Evolutionary conservation across 1,140 invertebrate genomes (phyloP), one percentile per base, ranked within the genome.

Genomic region (Dendroctonus ponderosae): DNA sequence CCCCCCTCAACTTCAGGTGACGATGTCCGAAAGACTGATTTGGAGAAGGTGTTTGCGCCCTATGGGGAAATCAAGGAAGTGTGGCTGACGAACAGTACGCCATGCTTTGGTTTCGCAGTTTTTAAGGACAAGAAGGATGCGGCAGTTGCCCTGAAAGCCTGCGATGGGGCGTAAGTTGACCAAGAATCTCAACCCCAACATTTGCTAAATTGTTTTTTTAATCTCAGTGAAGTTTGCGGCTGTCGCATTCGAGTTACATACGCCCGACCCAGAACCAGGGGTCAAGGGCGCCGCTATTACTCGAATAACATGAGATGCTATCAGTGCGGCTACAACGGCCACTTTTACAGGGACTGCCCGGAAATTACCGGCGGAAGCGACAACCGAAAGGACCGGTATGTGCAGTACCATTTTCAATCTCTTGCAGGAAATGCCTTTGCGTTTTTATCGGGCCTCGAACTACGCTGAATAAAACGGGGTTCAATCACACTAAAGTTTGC

Each of bases 41-140:
- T 87, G 42, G 85, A 87, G 72, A 82, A 85, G 69, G 80, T 85
- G 6, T 91, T 90, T 77, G 79, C 83, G 41, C 84, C 85, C 62
- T 90, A 85, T 79, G 88, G 88, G 3, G 80, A 82, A 48, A 75
- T 90, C 48, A 82, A 82, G 67, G 89, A 87, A 77, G 84, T 90
- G 9, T 90, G 88, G 88, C 85, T 89, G 68, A 88, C 87, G 2
- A 82, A 87, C 69, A 88, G 88, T 74, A 84, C 84, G 39, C 83
- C 83, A 2, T 85, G 88, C 39, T 90, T 90, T 82, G 89, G 88
- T 26, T 90, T 90, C 80, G 83, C 89, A 58, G 88, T 90, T 67
- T 90, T 84, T 78, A 86, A 88, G 78, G 86, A 88, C 75, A 82
- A 83, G 59, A 81, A 87, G 67, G 86, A 89, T 81, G 88, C 88